phyloP scores from a whole-genome alignment of 2,888 invertebrate genomes.

The Cyrtodaria siliqua region DNA sequence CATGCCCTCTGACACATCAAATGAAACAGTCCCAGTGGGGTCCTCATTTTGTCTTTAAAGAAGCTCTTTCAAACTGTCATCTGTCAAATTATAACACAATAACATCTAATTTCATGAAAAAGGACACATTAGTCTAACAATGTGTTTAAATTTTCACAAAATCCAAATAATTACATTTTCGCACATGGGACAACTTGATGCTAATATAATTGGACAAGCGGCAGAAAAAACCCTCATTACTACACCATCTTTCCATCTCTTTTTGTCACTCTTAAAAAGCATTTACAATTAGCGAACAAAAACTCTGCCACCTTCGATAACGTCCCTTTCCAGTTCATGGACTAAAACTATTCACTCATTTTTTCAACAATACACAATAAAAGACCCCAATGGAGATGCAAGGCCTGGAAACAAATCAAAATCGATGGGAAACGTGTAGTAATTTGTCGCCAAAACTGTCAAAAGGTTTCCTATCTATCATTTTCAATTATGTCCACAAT shows the following conservation, averaged over 20 bases:
- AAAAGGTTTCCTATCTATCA: constrained; percentile 1
- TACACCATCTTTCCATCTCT: too few species aligned
- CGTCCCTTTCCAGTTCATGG: constrained; percentile 5
- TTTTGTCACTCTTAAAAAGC: too few species aligned
- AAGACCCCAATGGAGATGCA: too few species aligned
- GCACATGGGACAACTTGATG: constrained; percentile 36
- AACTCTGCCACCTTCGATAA: constrained; percentile 15
- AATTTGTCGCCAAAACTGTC: constrained; percentile 17
- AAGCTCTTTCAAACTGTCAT: constrained; percentile 22
- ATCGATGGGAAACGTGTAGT: neutral
- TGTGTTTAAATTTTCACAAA: constrained; percentile 24
- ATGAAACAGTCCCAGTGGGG: too few species aligned
- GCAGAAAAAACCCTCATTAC: constrained; percentile 2
- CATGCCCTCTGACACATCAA: too few species aligned
- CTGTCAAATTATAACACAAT: constrained; percentile 47
- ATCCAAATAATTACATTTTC: constrained; percentile 41
- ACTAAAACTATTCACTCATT: constrained; percentile 16
- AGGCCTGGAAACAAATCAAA: neutral
- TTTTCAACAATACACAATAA: too few species aligned
- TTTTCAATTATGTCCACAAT: neutral
- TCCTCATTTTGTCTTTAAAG: too few species aligned
- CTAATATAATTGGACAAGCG: constrained; percentile 24
- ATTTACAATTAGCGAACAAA: neutral
- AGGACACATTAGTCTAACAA: constrained; percentile 38
- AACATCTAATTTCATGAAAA: constrained; percentile 8